Evolutionary conservation across 2,797 vertebrate genomes (phyloP), one percentile per base, ranked within the genome.

Genomic region (Phataginus tricuspis): DNA sequence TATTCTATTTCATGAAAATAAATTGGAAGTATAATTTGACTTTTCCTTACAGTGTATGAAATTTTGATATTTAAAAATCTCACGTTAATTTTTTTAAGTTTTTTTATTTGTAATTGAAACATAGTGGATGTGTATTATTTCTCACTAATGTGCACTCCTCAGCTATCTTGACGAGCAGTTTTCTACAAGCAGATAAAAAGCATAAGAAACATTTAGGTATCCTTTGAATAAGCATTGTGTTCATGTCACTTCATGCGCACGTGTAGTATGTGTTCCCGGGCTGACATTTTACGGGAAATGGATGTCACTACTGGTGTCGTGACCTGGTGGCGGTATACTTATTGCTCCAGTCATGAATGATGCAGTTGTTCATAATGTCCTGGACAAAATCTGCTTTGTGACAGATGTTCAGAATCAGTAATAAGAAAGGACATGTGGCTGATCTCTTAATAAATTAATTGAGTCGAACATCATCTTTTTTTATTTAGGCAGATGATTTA

Each of bases 341-440:
- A 14, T 14, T 88, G 68, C 49, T 18, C 55, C 66, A 5, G 3
- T 91, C 49, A 87, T 86, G 90, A 96, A 88, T 86, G 94, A 94
- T 92, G 85, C 45, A 91, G 94, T 27, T 91, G 94, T 95, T 97
- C 94, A 86, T 68, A 23, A 16, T 89, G 96, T 96, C 95, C 95
- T 75, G 90, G 95, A 96, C 96, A 96, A 66, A 95, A 83, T 79
- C 96, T 96, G 59, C 96, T 93, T 89, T 75, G 80, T 91, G 96
- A 90, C 96, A 96, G 95, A 91, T 96, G 97, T 95, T 96, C 66
- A 39, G 94, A 90, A 96, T 96, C 80, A 13, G 66, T 95, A 95
- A 95, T 92, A 93, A 90, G 94, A 69, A 79, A 79, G 68, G 94
- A 53, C 94, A 71, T 0, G 0, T 92, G 85, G 86, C 90, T 90